Evolutionary conservation across 2,888 invertebrate genomes (phyloP), one percentile per base, ranked within the genome.

Genomic region (Malachius bipustulatus): DNA sequence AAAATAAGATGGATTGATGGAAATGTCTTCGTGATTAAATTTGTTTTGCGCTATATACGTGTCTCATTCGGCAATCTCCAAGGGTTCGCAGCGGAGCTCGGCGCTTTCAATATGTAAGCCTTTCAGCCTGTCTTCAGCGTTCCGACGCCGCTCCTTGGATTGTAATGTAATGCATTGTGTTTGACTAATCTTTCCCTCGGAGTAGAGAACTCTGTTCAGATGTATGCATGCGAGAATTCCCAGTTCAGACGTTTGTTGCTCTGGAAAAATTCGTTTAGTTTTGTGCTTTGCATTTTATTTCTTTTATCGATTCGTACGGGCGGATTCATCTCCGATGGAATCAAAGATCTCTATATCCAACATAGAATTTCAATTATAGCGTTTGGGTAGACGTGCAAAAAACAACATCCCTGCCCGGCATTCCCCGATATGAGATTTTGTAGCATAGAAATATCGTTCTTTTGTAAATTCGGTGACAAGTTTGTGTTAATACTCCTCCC

Each of bases 1-100:
- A 52, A 56, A 55, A 59, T 55, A 59, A 60, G 61, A 61, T 60
- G 56, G 58, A 63, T 62, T 62, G 60, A 60, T 62, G 61, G 57
- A 55, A 59, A 60, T 56, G 59, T 59, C 59, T 57, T 56, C 56
- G 55, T 60, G 60, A 61, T 62, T 59, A 59, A 61, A 61, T 61
- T 62, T 62, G 59, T 59, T 61, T 61, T 60, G 55, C 57, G 51
- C 52, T 58, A 19, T 19, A 52, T 58, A 56, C 55, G 57, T 58
- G 57, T 56, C 54, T 55, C 55, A 53, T 53, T 55, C 50, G 31
- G 30, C 38, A 28, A 19, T 19, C 24, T 19, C 24, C n/a, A 8
- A 19, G 24, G 24, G n/a, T 19, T 19, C n/a, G 24, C 6, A 19
- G 24, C 24, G 24, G 24, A 19, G 6, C n/a, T 19, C n/a, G 6